These are phyloP conservation scores for Athalia circularis DNA, from an alignment of 2,888 invertebrate species.

Conservation along the genomic window DNA sequence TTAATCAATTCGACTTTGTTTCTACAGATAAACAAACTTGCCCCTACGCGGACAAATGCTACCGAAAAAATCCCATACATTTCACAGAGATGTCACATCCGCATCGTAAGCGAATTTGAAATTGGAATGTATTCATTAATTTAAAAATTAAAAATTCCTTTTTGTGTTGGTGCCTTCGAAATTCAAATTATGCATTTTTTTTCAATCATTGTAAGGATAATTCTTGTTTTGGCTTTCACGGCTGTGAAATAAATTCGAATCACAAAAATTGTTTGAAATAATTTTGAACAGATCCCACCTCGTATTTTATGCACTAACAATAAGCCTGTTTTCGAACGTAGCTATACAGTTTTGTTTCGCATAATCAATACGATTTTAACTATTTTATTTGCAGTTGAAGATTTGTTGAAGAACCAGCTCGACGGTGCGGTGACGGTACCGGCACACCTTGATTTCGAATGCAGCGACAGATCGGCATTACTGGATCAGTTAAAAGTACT, in stretches of 20 bases:
- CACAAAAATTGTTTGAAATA: too few species aligned
- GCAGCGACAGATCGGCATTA: constrained; percentile 61
- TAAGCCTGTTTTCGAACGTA: too few species aligned
- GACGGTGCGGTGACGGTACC: constrained; percentile 68
- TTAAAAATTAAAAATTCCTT: neutral
- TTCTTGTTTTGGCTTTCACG: too few species aligned
- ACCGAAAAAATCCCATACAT: constrained; percentile 89
- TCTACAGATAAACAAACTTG: constrained; percentile 76
- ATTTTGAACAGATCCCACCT: too few species aligned
- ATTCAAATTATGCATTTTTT: too few species aligned
- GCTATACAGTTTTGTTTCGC: too few species aligned
- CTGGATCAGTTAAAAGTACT: constrained; percentile 67
- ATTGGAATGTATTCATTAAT: neutral
- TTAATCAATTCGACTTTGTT: constrained; percentile 4
- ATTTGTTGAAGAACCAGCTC: constrained; percentile 81
- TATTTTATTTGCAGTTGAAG: constrained; percentile 78
- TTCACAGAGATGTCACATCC: constrained; percentile 88
- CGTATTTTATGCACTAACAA: too few species aligned
- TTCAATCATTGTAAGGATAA: too few species aligned
- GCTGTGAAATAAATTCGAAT: too few species aligned
- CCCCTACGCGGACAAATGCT: constrained; percentile 86
- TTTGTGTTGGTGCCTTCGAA: too few species aligned
- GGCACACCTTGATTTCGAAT: constrained; percentile 61
- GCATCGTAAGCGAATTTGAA: constrained; percentile 80
- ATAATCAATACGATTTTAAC: too few species aligned